phyloP scores from a whole-genome alignment of 1,140 invertebrate species.

The Ectropis grisescens region DNA sequence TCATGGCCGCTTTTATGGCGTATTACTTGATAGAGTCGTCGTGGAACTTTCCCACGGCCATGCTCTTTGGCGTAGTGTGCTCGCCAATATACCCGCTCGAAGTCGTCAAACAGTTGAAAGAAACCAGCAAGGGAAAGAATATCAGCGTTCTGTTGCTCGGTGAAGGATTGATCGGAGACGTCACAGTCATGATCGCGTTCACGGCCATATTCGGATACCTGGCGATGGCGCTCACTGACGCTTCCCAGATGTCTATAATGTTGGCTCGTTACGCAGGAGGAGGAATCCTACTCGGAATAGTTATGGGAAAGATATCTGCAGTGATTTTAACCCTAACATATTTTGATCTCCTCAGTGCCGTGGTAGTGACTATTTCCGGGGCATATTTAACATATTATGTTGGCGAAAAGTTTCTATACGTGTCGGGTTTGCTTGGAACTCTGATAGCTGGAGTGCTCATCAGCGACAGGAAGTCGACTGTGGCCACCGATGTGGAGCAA shows the following conservation, averaged over 20 bases:
- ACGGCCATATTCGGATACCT: conserved; percentile 44
- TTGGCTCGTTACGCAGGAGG: conserved; percentile 43
- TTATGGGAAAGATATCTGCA: conserved; percentile 36
- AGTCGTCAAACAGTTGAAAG: conserved; percentile 41
- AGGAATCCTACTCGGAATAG: conserved; percentile 34
- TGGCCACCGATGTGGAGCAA: conserved; percentile 47
- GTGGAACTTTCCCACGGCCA: conserved; percentile 40
- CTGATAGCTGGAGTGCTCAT: conserved; percentile 44
- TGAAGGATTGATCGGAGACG: conserved; percentile 51
- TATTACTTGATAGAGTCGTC: conserved; percentile 43
- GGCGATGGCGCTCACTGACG: conserved; percentile 30
- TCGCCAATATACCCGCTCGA: conserved; percentile 52
- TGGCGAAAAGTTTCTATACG: conserved; percentile 53
- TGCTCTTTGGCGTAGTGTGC: conserved; percentile 47
- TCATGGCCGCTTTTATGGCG: conserved; percentile 44
- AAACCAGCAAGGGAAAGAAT: conserved; percentile 46
- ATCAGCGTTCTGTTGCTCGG: conserved; percentile 47
- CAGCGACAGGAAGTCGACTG: conserved; percentile 39
- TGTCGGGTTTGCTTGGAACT: conserved; percentile 46
- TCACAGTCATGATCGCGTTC: conserved; percentile 52
- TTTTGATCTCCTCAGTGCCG: conserved; percentile 41
- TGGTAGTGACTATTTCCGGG: conserved; percentile 37
- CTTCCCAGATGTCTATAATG: conserved; percentile 39
- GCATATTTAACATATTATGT: conserved; percentile 54
- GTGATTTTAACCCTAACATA: conserved; percentile 42